Evolutionary conservation across 2,113 vertebrate species (phyloP), one percentile per base, ranked within the genome.

Genomic region (Lamprotornis superbus): DNA sequence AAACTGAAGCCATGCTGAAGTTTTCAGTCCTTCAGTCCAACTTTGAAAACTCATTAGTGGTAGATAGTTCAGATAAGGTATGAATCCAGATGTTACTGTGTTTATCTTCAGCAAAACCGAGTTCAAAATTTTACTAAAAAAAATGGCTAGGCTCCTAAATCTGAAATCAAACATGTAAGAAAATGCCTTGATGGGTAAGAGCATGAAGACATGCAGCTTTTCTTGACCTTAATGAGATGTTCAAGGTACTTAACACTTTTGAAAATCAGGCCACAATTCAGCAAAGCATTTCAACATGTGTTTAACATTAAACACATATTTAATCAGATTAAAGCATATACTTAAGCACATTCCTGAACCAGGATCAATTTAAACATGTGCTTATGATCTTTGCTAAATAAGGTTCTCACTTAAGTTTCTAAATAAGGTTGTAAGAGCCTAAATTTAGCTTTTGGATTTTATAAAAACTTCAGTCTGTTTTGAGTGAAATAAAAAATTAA

Each of bases 291-390:
- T 95, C 91, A 96, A 94, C 91, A 95, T 95, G 53, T 95, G 90
- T 96, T 97, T 95, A 94, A 96, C 91, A 88, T 96, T 95, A 96
- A 95, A 94, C 89, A 96, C 78, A 65, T 91, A 94, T 95, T 96
- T 96, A 96, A 95, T 96, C 94, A 95, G 91, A 97, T 96, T 97
- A 95, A 95, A 97, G 84, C 91, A 95, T 94, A 91, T 55, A 73
- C 46, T 93, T 88, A 95, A 94, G 71, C 92, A 88, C 94, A 96
- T 97, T 95, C 93, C 90, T 97, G 95, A 96, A 95, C 68, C 82
- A 90, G 60, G 52, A 96, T 96, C 93, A 95, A 96, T 94, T 97
- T 96, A 96, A 96, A 97, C 94, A 95, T 92, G 28, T 84, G 92
- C 83, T 94, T 95, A 83, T 83, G 87, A 92, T 97, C 94, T 96